Conservation (phyloP, 2,888 invertebrate genomes). For the Phasia obesa region DNA sequence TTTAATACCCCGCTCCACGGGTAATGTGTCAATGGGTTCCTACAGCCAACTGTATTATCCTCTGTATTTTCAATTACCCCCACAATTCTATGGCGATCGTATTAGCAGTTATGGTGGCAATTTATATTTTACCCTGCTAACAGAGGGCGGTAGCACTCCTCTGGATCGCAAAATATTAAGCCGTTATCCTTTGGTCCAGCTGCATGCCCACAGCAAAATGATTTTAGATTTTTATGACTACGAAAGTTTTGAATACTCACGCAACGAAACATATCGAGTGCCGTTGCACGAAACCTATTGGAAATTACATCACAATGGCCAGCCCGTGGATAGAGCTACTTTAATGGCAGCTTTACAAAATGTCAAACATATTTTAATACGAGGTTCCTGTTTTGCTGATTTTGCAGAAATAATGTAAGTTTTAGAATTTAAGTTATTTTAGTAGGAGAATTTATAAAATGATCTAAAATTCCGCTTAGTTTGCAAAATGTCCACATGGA, state of each 20-base stretch:
- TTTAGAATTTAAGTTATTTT: slow-evolving; percentile 19
- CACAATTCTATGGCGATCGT: slow-evolving; percentile 92
- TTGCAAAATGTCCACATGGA: slow-evolving; percentile 91
- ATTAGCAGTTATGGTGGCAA: slow-evolving; percentile 95
- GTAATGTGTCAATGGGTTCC: slow-evolving; percentile 82
- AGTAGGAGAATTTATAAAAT: background rate
- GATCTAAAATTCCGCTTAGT: slow-evolving; percentile 79
- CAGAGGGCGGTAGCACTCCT: slow-evolving; percentile 85
- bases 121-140: slow-evolving; percentile 89
- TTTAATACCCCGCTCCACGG: slow-evolving; percentile 85
- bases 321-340: slow-evolving; percentile 87
- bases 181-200: slow-evolving; percentile 90
- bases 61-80: slow-evolving; percentile 85
- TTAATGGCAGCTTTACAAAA: slow-evolving; percentile 97
- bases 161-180: slow-evolving; percentile 84
- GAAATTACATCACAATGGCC: slow-evolving; percentile 83
- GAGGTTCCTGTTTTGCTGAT: slow-evolving; percentile 87
- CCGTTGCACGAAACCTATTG: slow-evolving; percentile 91
- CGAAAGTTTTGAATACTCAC: slow-evolving; percentile 80
- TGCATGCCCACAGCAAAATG: slow-evolving; percentile 89
- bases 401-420: slow-evolving; percentile 85
- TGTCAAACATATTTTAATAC: slow-evolving; percentile 90
- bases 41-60: slow-evolving; percentile 80
- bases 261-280: slow-evolving; percentile 84
- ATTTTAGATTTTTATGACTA: slow-evolving; percentile 89